Percentiles rank a stretch among this genome's conserved stretches.
Evolutionary conservation across 2,113 vertebrate genomes (phyloP).

Genomic region (Myiozetetes cayanensis): DNA sequence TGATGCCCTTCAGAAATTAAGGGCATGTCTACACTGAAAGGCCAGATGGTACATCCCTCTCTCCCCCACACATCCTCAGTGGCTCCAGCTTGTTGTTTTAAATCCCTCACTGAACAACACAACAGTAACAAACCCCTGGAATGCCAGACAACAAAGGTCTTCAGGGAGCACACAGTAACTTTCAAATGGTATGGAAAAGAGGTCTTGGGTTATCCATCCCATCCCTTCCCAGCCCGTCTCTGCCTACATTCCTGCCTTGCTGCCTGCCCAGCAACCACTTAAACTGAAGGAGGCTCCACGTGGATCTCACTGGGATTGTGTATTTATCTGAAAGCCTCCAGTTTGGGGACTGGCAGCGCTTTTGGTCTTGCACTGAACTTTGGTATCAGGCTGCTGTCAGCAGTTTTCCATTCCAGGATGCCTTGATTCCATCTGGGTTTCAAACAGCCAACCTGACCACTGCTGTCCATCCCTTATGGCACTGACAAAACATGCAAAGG

Average conservation of each 20-base stretch:
- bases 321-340: background rate
- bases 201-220: background rate
- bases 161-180: background rate
- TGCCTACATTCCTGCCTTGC: background rate
- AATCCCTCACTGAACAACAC: background rate
- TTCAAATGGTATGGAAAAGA: background rate
- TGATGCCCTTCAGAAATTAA: constrained; percentile 34
- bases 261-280: background rate
- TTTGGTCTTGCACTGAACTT: background rate
- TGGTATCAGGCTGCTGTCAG: background rate
- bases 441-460: background rate
- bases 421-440: background rate
- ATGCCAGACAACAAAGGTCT: background rate
- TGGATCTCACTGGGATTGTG: fast-evolving
- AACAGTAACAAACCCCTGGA: background rate
- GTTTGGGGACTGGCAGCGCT: background rate
- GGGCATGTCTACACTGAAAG: background rate
- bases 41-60: background rate
- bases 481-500: background rate
- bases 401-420: background rate
- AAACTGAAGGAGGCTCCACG: background rate
- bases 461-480: background rate
- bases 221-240: background rate
- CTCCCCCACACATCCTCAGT: background rate
- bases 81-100: background rate